Evolutionary conservation across 2,113 vertebrate species (phyloP), one percentile per base, ranked within the genome.

Genomic region (Panthera leo): DNA sequence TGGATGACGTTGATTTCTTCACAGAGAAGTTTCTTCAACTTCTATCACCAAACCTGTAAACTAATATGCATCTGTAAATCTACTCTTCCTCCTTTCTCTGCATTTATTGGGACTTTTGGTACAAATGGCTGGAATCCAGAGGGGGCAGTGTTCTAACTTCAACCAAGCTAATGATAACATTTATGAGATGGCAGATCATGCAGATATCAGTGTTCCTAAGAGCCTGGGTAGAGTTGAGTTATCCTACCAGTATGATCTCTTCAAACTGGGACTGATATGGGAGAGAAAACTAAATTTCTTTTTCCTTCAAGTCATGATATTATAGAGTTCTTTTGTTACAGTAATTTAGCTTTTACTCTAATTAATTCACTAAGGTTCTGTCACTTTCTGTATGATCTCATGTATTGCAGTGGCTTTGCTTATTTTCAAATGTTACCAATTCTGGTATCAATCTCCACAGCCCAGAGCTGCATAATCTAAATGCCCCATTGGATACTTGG

Each of bases 361-460:
- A 88, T 45, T 58, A 76, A 76, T 85, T 76, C 29, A 86, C 13
- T 83, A 25, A 92, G 13, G 1, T 75, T 84, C 31, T 89, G 14
- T 71, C 51, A 70, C 8, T 95, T 89, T 70, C 34, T 68, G 12
- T 85, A 68, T 73, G 58, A 91, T 68, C 25, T 67, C 34, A 93
- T 53, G 21, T 39, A 70, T 5, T 42, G 25, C 14, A 63, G 3
- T n/a, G n/a, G 19, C 19, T 94, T 85, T 23, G 92, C 12, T 86
- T 94, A 87, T 86, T 86, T 94, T 71, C 73, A 61, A 63, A 73
- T 61, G 58, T 18, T 92, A 71, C 71, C 45, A 80, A 55, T 95
- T 95, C 67, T 70, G 21, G 21, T 61, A 53, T 78, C 27, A 76
- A 21, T 71, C 12, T 82, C 34, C 61, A 58, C 1, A 84, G 25